Evolutionary conservation across 2,888 invertebrate genomes (phyloP).

Genomic region (Temnothorax ravouxi): DNA sequence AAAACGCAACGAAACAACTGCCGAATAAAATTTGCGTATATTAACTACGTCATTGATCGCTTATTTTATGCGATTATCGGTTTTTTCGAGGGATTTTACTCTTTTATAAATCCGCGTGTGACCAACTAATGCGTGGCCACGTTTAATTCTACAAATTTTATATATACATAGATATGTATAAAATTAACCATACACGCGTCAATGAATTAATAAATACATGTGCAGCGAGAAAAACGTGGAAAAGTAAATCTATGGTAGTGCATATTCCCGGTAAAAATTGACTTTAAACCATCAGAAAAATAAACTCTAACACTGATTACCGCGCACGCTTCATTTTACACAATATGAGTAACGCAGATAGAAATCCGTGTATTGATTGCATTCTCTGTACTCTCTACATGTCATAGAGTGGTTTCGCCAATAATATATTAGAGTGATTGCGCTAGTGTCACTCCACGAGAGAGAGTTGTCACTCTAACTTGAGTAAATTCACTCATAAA

Average conservation of each 20-base stretch:
- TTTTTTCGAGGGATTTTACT: neutral
- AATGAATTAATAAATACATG: slow-evolving; percentile 14
- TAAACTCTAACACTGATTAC: neutral
- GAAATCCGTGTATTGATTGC: neutral
- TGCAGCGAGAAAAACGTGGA: neutral
- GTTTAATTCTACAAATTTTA: slow-evolving; percentile 17
- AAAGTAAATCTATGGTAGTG: neutral
- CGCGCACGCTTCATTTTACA: neutral
- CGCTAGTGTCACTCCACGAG: too few relatives aligned
- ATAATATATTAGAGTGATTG: too few relatives aligned
- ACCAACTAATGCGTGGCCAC: neutral
- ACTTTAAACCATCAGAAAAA: slow-evolving; percentile 5
- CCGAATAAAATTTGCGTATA: slow-evolving; percentile 28
- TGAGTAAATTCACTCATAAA: too few relatives aligned
- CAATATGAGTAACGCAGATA: neutral
- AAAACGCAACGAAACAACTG: slow-evolving; percentile 19
- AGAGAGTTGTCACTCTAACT: too few relatives aligned
- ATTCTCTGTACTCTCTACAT: neutral
- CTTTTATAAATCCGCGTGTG: neutral
- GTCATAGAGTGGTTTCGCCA: too few relatives aligned
- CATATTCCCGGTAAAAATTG: slow-evolving; percentile 5
- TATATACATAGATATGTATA: neutral
- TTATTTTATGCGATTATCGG: slow-evolving; percentile 12
- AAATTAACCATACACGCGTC: neutral
- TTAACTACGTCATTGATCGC: slow-evolving; percentile 25